A percentile compares a stretch with the other conserved stretches of the same genome.
Evolutionary conservation across 2,113 vertebrate species (phyloP).

Genomic region (Phrynosoma platyrhinos): DNA sequence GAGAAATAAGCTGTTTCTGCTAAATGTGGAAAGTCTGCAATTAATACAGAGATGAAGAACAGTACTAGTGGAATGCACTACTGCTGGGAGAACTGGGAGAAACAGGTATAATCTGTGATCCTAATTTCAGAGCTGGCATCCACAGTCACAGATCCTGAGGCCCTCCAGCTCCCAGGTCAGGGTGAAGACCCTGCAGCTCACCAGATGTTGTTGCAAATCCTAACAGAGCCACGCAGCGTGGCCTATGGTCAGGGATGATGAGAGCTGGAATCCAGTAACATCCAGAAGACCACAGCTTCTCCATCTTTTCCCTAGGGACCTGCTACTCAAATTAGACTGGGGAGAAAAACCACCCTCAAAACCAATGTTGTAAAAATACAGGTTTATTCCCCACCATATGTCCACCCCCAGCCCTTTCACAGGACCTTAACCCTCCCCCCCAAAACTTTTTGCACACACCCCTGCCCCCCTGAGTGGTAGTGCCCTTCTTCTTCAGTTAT

Average conservation of each 20-base stretch:
- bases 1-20: background rate
- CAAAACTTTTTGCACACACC: background rate
- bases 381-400: slow-evolving; percentile 26
- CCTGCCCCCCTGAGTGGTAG: background rate
- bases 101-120: background rate
- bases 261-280: background rate
- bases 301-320: background rate
- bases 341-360: background rate
- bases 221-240: background rate
- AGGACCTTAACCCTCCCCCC: background rate
- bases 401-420: background rate
- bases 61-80: background rate
- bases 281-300: background rate
- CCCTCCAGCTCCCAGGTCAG: no score
- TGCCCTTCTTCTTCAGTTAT: slow-evolving; percentile 19
- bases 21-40: no score
- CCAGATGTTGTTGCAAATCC: background rate
- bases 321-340: no score
- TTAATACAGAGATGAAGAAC: background rate
- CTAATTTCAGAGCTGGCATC: background rate
- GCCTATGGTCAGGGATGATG: background rate
- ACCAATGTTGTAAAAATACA: slow-evolving; percentile 35
- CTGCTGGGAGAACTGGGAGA: no score
- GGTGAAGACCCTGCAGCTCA: background rate
- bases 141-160: background rate